Conservation (phyloP, 2,888 invertebrate species). For the Tetrapedia diversipes region DNA sequence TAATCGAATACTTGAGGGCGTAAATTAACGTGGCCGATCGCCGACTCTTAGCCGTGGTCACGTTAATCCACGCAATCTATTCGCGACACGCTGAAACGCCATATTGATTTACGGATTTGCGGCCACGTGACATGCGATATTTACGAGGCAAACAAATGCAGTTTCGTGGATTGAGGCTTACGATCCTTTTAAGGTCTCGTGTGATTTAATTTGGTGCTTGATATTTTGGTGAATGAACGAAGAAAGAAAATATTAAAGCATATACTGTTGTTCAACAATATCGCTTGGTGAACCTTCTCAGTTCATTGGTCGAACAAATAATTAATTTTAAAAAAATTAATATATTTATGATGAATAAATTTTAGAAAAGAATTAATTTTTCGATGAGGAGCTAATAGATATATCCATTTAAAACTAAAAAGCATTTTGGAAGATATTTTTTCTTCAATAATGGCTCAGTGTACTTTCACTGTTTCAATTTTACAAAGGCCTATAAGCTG, state of each 20-base stretch:
- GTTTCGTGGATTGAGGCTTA: not conserved
- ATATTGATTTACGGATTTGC: constrained; percentile 27
- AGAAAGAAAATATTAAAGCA: not conserved
- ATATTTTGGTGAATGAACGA: not conserved
- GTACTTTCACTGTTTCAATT: not conserved
- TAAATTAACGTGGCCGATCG: constrained; percentile 19
- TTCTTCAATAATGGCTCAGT: no score
- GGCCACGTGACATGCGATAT: not conserved
- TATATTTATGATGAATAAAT: no score
- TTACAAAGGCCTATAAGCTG: no score
- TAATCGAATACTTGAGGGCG: not conserved
- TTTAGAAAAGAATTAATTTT: no score
- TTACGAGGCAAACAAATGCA: not conserved
- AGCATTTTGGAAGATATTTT: no score
- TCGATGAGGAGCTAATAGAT: no score
- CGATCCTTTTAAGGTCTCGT: not conserved
- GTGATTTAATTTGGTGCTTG: not conserved
- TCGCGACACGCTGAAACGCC: constrained; percentile 10
- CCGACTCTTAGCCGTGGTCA: constrained; percentile 23
- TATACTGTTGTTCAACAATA: no score
- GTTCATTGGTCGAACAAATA: no score
- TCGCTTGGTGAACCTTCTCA: no score
- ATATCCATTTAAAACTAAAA: no score
- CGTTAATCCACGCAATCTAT: constrained; percentile 21
- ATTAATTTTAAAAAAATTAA: no score